A percentile compares a stretch with the other conserved stretches of the same genome.
These are phyloP conservation scores for Lycocorax pyrrhopterus DNA, from an alignment of 2,113 vertebrate genomes.

Conservation along the genomic window DNA sequence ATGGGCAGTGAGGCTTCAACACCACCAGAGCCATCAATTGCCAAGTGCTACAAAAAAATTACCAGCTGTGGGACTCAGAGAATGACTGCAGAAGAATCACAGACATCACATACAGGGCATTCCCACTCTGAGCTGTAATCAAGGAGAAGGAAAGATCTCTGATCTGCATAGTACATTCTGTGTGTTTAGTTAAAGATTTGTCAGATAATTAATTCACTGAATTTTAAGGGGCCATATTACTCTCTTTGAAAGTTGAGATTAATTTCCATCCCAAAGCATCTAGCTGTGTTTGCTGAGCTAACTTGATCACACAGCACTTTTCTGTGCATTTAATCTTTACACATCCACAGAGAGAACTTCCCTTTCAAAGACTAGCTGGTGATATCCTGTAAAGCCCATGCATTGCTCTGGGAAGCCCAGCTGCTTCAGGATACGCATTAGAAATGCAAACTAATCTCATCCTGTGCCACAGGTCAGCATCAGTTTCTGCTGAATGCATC, in stretches of 20 bases:
- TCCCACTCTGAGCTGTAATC: not conserved
- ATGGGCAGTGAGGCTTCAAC: not conserved
- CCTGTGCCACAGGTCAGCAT: constrained; percentile 49
- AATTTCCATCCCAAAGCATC: not conserved
- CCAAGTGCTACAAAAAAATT: not conserved
- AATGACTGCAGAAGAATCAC: not conserved
- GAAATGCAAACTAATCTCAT: constrained; percentile 33
- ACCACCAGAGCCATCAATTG: not conserved
- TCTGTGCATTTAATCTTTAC: not conserved
- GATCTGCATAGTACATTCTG: not conserved
- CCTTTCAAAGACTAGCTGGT: not conserved
- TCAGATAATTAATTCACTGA: not conserved
- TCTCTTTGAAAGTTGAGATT: not conserved
- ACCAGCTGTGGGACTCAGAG: not conserved
- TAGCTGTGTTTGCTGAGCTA: not conserved
- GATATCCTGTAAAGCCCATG: not conserved
- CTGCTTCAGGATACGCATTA: not conserved
- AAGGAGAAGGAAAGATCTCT: not conserved
- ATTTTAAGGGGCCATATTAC: not conserved
- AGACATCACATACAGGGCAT: not conserved
- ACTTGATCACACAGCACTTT: not conserved
- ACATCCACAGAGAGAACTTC: not conserved
- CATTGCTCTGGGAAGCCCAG: not conserved
- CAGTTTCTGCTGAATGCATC: constrained; percentile 47
- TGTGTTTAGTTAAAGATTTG: not conserved